These are phyloP conservation scores for Amphiprion clarkii DNA, from an alignment of 2,797 vertebrate genomes.

Conservation along the genomic window DNA sequence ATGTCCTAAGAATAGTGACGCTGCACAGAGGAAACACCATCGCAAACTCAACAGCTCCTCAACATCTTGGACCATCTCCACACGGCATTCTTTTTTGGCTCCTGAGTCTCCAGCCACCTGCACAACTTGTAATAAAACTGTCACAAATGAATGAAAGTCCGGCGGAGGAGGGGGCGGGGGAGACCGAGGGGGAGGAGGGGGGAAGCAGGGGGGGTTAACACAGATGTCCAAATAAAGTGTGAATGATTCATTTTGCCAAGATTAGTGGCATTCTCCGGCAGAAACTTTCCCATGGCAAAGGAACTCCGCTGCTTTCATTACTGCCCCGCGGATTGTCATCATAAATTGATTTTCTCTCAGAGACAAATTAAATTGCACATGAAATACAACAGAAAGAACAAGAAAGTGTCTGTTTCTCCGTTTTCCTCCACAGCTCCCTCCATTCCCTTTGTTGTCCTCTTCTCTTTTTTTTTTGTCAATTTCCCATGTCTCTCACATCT, in stretches of 20 bases:
- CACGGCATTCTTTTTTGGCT: slow-evolving; percentile 73
- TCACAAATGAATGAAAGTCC: slow-evolving; percentile 87
- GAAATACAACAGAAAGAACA: slow-evolving; percentile 98
- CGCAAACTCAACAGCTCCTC: slow-evolving; percentile 52
- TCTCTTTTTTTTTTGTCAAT: slow-evolving; percentile 88
- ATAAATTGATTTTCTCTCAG: slow-evolving; percentile 99
- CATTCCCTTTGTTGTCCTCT: slow-evolving; percentile 87
- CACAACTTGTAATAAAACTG: slow-evolving; percentile 91
- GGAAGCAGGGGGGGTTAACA: slow-evolving; percentile 84
- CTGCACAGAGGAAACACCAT: slow-evolving; percentile 33
- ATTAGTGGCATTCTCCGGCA: slow-evolving; percentile 91
- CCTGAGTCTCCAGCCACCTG: slow-evolving; percentile 85
- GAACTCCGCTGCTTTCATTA: slow-evolving; percentile 92
- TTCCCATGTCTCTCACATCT: slow-evolving; percentile 97
- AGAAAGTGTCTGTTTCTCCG: slow-evolving; percentile 94
- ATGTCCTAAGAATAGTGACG: slow-evolving; percentile 12
- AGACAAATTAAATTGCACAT: slow-evolving; percentile 98
- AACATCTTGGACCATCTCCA: slow-evolving; percentile 70
- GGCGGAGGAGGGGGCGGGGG: slow-evolving; percentile 21
- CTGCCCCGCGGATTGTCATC: slow-evolving; percentile 94
- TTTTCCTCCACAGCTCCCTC: slow-evolving; percentile 81
- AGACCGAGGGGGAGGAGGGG: slow-evolving; percentile 3
- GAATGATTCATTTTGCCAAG: slow-evolving; percentile 91
- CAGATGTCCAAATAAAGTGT: slow-evolving; percentile 91
- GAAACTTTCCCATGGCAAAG: slow-evolving; percentile 97